phyloP scores from a whole-genome alignment of 1,140 invertebrate genomes.

The Plectrocnemia conspersa region DNA sequence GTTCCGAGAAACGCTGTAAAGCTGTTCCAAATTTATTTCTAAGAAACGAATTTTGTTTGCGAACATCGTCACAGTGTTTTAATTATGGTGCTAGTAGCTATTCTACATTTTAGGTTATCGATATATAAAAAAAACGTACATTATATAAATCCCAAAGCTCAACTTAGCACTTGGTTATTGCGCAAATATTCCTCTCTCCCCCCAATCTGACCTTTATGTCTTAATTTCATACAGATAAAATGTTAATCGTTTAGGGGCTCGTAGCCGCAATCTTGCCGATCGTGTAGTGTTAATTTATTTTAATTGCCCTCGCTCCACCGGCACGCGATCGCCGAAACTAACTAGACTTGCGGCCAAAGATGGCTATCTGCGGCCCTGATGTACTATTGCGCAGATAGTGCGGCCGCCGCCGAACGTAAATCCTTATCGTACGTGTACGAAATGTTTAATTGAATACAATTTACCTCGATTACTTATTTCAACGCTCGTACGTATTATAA shows the following conservation, averaged over 20 bases:
- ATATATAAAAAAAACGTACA: no score
- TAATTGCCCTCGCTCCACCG: not conserved
- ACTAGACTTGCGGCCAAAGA: not conserved
- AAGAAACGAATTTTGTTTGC: no score
- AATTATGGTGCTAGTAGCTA: no score
- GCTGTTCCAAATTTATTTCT: no score
- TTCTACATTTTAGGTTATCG: no score
- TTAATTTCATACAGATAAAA: constrained; percentile 7
- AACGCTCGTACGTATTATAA: not conserved
- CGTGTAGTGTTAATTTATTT: constrained; percentile 12
- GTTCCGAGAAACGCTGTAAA: no score
- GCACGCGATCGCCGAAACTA: constrained; percentile 3
- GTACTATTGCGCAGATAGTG: not conserved
- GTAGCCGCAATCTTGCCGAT: constrained; percentile 4
- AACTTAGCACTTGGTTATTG: no score
- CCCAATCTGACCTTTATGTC: constrained; percentile 4
- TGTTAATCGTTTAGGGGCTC: constrained; percentile 1
- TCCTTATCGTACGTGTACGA: not conserved
- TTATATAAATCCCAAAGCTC: no score
- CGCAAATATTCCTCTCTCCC: no score
- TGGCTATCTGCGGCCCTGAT: not conserved
- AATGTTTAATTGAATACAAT: constrained; percentile 11
- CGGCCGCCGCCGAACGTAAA: not conserved
- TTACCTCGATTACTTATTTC: constrained; percentile 2
- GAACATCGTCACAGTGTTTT: no score